Percentiles rank a stretch among this genome's conserved stretches.
These are phyloP conservation scores for Ephestia elutella DNA, from an alignment of 1,140 invertebrate species.

Conservation along the genomic window DNA sequence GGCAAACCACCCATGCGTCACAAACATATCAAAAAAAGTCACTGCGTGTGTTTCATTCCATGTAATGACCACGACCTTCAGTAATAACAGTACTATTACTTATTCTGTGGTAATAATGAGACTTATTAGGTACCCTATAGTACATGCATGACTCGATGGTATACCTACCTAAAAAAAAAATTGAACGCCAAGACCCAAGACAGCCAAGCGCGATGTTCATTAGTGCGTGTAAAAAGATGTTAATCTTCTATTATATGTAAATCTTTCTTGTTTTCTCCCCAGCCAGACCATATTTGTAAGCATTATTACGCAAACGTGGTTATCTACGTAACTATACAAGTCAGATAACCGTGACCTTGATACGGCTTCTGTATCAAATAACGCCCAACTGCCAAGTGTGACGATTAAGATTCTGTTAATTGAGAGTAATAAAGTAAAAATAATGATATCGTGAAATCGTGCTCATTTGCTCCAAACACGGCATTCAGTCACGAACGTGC, in stretches of 20 bases:
- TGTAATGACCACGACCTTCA: too few species aligned
- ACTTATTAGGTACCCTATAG: too few species aligned
- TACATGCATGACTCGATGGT: too few species aligned
- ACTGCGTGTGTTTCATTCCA: too few species aligned
- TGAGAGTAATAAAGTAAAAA: conserved; percentile 32
- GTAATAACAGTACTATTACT: too few species aligned
- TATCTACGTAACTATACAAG: not conserved
- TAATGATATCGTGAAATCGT: conserved; percentile 47
- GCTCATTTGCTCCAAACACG: conserved; percentile 29
- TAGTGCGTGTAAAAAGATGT: not conserved
- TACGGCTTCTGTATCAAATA: conserved; percentile 31
- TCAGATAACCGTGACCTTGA: conserved; percentile 31
- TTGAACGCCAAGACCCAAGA: too few species aligned
- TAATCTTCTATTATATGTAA: not conserved
- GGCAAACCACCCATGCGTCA: too few species aligned
- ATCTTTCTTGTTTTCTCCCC: not conserved
- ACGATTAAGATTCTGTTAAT: conserved; percentile 29
- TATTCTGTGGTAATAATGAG: too few species aligned
- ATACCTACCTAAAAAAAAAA: too few species aligned
- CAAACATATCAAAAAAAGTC: too few species aligned
- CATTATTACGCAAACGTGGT: not conserved
- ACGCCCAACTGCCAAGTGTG: conserved; percentile 21
- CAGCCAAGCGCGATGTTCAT: not conserved
- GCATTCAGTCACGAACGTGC: conserved; percentile 43
- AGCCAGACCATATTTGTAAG: not conserved